Evolutionary conservation across 2,797 vertebrate species (phyloP).

Genomic region (Sebastes flavidus): DNA sequence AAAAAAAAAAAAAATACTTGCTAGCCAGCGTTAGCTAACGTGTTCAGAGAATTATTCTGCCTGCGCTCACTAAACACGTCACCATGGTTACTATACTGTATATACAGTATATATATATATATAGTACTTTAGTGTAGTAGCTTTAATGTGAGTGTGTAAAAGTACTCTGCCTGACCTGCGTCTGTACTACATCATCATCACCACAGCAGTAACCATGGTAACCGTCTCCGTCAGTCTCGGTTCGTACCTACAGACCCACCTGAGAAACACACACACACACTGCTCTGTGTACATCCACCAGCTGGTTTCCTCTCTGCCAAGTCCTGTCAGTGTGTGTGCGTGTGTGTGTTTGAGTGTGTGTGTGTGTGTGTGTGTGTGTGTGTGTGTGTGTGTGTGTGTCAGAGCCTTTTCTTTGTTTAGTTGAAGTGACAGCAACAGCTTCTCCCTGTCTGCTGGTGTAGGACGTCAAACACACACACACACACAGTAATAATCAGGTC

Average conservation of each 20-base stretch:
- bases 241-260: slow-evolving; percentile 20
- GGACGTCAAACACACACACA: slow-evolving; percentile 11
- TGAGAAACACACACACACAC: not conserved
- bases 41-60: too few species aligned
- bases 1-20: too few species aligned
- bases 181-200: not conserved
- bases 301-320: slow-evolving; percentile 26
- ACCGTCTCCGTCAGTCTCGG: not conserved
- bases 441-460: slow-evolving; percentile 49
- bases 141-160: not conserved
- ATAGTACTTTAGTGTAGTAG: not conserved
- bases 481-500: not conserved
- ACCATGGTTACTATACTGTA: too few species aligned
- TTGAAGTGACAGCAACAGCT: slow-evolving; percentile 52
- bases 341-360: not conserved
- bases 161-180: not conserved
- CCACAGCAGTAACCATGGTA: slow-evolving; percentile 26
- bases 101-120: too few species aligned
- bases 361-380: slow-evolving; percentile 13
- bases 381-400: slow-evolving; percentile 10
- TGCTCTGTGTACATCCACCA: slow-evolving; percentile 3
- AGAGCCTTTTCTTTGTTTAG: slow-evolving; percentile 52
- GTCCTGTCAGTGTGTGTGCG: not conserved
- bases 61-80: too few species aligned
- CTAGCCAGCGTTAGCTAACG: too few species aligned